Base-by-base conservation (phyloP, 2,888 invertebrate genomes). In the Torymus auratus region DNA sequence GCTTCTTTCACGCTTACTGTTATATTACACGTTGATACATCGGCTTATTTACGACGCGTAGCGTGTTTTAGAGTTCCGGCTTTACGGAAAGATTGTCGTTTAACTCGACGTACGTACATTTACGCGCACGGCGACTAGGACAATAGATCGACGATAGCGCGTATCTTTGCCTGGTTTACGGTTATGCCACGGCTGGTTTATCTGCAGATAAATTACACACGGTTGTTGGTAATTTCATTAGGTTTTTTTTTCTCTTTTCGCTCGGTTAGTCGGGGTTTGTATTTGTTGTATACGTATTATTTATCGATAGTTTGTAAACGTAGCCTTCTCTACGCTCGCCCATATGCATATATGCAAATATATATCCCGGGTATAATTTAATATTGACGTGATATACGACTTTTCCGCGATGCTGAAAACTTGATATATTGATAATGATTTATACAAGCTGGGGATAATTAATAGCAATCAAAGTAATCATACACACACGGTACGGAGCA, bases 1-100 rank as follows among this genome's bases (percentile, higher is more conserved):
- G 7, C 50, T 50, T 65, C 67, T 55, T 71, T 60, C 17, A 3
- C 13, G 17, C 68, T 70, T 70, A 41, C 41, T 41, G 41, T 70
- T 58, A 75, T 71, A 60, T 0, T 4, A 65, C 71, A 72, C 75
- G 72, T 80, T 77, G 76, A 76, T 77, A 76, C 76, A 80, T 80
- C n/a, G 72, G 72, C 76, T 80, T 80, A 77, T 80, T 80, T 80
- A 76, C 56, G 72, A 75, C 69, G 50, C 15, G 53, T 62, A 62
- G n/a, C n/a, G 61, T 61, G 62, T 56, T 69, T 69, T 55, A 53
- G 62, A 41, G 41, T 76, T 76, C 69, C 68, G 23, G 56, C 67
- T 72, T 78, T 67, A 67, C 60, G 71, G 53, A 78, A 67, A 78
- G 71, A 72, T 78, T 72, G 67, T 67, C 72, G 68, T 78, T 71